Evolutionary conservation across 1,140 invertebrate genomes (phyloP).

Genomic region (Drosophila ogumai): DNA sequence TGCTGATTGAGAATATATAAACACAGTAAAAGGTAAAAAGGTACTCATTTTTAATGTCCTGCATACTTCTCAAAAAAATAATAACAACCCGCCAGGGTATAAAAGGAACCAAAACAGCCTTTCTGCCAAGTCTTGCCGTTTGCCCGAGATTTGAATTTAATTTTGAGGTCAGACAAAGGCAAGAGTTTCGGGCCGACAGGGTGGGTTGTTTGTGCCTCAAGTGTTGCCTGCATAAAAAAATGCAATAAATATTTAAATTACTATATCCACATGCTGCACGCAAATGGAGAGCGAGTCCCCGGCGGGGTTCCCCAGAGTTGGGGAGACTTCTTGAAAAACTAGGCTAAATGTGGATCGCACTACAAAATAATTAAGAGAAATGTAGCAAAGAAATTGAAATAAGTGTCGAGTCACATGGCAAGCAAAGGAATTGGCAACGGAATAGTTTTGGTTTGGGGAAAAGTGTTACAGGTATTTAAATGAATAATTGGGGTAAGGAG

Average conservation of each 20-base stretch:
- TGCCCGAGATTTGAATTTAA: conserved; percentile 82
- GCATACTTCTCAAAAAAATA: too few relatives aligned
- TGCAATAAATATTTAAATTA: conserved; percentile 82
- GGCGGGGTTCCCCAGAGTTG: conserved; percentile 1
- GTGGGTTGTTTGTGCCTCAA: conserved; percentile 46
- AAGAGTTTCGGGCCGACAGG: conserved; percentile 12
- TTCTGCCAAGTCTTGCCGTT: conserved; percentile 62
- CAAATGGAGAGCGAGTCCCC: conserved; percentile 53
- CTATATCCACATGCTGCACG: conserved; percentile 75
- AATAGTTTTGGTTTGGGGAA: conserved; percentile 3
- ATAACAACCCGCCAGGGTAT: background rate
- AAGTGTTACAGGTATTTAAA: background rate
- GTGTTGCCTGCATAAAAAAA: conserved; percentile 75
- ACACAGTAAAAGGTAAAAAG: background rate
- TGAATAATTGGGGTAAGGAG: background rate
- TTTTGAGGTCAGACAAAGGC: conserved; percentile 73
- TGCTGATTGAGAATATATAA: background rate
- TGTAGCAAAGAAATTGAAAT: conserved; percentile 43
- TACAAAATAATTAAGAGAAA: conserved; percentile 69
- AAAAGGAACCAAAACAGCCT: conserved; percentile 7
- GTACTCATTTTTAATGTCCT: too few relatives aligned
- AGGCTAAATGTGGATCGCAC: conserved; percentile 70
- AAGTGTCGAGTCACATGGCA: conserved; percentile 20
- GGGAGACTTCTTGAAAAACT: conserved; percentile 50
- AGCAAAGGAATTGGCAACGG: conserved; percentile 28